Percentiles rank a stretch among this genome's conserved stretches.
Conservation (phyloP, 2,888 invertebrate genomes). For the Homarus gammarus region DNA sequence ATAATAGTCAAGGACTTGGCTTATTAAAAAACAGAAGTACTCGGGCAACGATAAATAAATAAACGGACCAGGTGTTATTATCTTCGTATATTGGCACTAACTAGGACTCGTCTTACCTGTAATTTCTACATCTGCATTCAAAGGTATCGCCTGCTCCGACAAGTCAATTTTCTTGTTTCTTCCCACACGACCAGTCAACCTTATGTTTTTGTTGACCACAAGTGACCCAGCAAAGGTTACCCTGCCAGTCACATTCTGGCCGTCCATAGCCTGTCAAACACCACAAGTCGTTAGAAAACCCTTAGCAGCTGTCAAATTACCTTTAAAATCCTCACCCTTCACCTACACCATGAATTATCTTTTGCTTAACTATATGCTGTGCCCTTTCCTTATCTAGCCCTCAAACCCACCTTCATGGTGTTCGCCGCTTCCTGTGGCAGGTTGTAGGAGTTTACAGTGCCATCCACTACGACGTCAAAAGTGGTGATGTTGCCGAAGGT, state of each 20-base stretch:
- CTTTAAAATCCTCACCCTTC: no score
- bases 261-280: slow-evolving; percentile 12
- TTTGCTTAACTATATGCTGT: neutral
- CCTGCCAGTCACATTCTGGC: slow-evolving; percentile 31
- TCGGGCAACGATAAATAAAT: neutral
- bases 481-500: slow-evolving; percentile 14
- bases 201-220: slow-evolving; percentile 17
- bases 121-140: slow-evolving; percentile 25
- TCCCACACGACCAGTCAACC: slow-evolving; percentile 40
- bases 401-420: slow-evolving; percentile 34
- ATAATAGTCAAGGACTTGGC: neutral
- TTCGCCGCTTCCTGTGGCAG: neutral
- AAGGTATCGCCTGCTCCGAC: slow-evolving; percentile 12
- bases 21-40: neutral
- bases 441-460: slow-evolving; percentile 47
- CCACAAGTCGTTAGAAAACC: no score
- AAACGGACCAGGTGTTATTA: no score
- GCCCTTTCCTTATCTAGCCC: neutral
- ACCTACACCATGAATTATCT: no score
- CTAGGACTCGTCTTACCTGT: neutral
- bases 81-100: neutral
- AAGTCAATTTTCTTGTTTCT: slow-evolving; percentile 16
- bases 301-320: no score
- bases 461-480: slow-evolving; percentile 33
- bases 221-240: neutral